Evolutionary conservation across 2,797 vertebrate species (phyloP).

Genomic region (Rhinichthys osculus): DNA sequence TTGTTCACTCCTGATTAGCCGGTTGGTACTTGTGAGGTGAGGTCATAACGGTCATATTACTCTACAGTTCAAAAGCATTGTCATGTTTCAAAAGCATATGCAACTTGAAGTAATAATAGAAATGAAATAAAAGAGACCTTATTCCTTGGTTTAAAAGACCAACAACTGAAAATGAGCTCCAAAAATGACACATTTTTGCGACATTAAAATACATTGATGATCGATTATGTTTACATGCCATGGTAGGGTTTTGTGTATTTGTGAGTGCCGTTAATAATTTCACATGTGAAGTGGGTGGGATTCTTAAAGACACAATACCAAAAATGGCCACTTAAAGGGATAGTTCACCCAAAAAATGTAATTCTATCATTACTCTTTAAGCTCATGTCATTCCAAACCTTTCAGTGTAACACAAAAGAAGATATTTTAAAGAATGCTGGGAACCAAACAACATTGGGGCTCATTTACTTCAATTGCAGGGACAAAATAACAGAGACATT

Average conservation of each 20-base stretch:
- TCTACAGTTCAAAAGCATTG: neutral
- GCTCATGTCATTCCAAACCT: no score
- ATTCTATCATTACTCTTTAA: no score
- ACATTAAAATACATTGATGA: neutral
- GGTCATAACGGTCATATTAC: neutral
- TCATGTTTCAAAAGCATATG: neutral
- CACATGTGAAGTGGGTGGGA: neutral
- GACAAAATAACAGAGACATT: no score
- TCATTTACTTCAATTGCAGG: no score
- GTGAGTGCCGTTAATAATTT: neutral
- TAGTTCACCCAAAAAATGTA: no score
- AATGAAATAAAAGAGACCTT: neutral
- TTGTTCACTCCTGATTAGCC: constrained; percentile 29
- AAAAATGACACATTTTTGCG: neutral
- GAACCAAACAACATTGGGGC: no score
- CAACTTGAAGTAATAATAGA: neutral
- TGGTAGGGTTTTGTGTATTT: neutral
- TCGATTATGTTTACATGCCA: neutral
- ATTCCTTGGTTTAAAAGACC: neutral
- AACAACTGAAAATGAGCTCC: neutral
- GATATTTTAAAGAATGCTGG: no score
- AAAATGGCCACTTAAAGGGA: no score
- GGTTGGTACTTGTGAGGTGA: neutral
- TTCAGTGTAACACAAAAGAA: no score
- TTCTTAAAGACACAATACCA: no score